Evolutionary conservation across 2,797 vertebrate genomes (phyloP).

Genomic region (Carcharodon carcharias): DNA sequence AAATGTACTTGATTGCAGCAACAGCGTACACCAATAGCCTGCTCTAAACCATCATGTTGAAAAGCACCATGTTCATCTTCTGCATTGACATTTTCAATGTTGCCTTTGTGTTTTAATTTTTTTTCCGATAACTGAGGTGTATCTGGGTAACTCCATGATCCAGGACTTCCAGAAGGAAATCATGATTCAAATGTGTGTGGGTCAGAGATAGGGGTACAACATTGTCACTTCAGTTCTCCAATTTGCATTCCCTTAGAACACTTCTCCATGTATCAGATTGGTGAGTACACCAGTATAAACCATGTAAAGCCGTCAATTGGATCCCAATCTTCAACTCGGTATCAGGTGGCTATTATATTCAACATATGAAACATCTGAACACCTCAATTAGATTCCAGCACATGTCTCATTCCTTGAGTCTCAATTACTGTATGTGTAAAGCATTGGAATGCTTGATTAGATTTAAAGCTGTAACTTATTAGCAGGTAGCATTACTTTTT

Average conservation of each 20-base stretch:
- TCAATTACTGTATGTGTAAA: neutral
- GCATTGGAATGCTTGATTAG: neutral
- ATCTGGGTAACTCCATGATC: neutral
- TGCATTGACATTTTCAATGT: neutral
- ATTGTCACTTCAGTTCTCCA: neutral
- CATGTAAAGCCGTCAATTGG: neutral
- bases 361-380: neutral
- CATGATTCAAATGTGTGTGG: neutral
- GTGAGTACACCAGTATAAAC: neutral
- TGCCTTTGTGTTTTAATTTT: neutral
- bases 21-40: neutral
- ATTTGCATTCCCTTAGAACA: neutral
- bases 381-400: neutral
- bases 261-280: neutral
- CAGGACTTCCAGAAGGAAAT: neutral
- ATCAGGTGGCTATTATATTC: neutral
- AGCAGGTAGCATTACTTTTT: neutral
- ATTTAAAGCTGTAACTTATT: neutral
- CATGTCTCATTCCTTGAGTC: no score
- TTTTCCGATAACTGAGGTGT: neutral
- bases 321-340: neutral
- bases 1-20: neutral
- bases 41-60: no score
- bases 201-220: neutral
- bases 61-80: neutral